Evolutionary conservation across 2,888 invertebrate species (phyloP), one percentile per base, ranked within the genome.

Genomic region (Cosmia trapezina): DNA sequence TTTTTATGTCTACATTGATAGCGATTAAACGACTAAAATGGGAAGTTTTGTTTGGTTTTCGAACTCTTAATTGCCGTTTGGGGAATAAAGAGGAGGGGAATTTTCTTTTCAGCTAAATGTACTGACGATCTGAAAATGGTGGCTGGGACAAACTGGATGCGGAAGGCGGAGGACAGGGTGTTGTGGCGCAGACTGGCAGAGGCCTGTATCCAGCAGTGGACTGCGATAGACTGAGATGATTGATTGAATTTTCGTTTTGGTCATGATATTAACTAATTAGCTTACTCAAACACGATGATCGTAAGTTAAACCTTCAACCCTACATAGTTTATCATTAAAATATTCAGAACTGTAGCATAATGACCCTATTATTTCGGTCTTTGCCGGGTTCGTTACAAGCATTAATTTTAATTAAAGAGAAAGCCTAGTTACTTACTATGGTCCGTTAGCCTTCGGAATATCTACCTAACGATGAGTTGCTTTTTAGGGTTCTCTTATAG

Each of bases 351-450:
- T 60, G n/a, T 33, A 79, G 0, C 5, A 19, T 43, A 72, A 53
- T 11, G 47, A 79, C 47, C 53, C 59, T 19, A 54, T 22, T 22
- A 54, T 17, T 60, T 49, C 43, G 14, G 47, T 54, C 1, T 47
- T 71, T 33, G 43, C 59, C 19, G 22, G 73, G 5, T 75, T 49
- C 53, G 19, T 54, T 33, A 54, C 8, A 54, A 54, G 17, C 60
- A 73, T 75, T 49, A 49, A 73, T 79, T 73, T 73, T 61, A 75
- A 75, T 79, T 61, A 60, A 54, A 80, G 33, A 17, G 28, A 75
- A 60, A n/a, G 80, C 47, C 47, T 54, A 43, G 37, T 72, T 72
- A 49, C 19, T 33, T 56, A 41, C n/a, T 60, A 59, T 41, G 53
- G 14, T 12, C 33, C 7, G 47, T 53, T 47, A 60, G 33, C 33